phyloP scores from a whole-genome alignment of 2,797 vertebrate genomes.

The Ambastaia sidthimunki region DNA sequence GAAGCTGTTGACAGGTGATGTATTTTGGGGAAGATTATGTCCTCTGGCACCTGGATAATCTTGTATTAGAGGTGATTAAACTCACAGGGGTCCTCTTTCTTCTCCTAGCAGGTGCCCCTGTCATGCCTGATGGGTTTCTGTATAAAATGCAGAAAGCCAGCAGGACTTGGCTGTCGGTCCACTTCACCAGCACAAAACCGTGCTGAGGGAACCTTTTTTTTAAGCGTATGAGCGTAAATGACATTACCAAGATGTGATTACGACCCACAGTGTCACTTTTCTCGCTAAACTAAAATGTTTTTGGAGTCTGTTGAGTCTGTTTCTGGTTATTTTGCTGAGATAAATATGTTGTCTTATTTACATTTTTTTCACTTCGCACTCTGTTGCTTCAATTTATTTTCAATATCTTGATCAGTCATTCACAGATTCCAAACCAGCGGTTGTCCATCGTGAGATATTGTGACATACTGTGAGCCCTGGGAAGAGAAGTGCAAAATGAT shows the following conservation, averaged over 20 bases:
- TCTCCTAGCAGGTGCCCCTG: constrained; percentile 64
- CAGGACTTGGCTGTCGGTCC: constrained; percentile 49
- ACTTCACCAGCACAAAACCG: constrained; percentile 34
- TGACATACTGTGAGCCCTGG: constrained; percentile 21
- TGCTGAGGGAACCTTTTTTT: constrained; percentile 26
- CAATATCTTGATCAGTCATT: constrained; percentile 36
- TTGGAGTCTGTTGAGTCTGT: no score
- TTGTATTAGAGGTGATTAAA: constrained; percentile 68
- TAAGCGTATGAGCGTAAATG: constrained; percentile 57
- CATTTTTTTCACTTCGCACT: constrained; percentile 37
- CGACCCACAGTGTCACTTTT: constrained; percentile 34
- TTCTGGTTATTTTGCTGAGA: constrained; percentile 19
- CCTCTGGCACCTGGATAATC: constrained; percentile 67
- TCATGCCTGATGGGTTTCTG: constrained; percentile 66
- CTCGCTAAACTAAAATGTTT: background rate
- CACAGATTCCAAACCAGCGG: constrained; percentile 12
- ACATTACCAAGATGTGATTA: constrained; percentile 49
- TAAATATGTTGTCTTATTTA: constrained; percentile 42
- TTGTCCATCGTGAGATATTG: background rate
- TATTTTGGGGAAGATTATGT: constrained; percentile 59
- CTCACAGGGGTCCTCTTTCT: constrained; percentile 60
- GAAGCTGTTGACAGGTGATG: constrained; percentile 57
- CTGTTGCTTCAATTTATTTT: constrained; percentile 22
- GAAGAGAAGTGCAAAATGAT: constrained; percentile 21
- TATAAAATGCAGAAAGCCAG: constrained; percentile 56